phyloP scores from a whole-genome alignment of 2,113 vertebrate species.

The Poeciliopsis retropinna region DNA sequence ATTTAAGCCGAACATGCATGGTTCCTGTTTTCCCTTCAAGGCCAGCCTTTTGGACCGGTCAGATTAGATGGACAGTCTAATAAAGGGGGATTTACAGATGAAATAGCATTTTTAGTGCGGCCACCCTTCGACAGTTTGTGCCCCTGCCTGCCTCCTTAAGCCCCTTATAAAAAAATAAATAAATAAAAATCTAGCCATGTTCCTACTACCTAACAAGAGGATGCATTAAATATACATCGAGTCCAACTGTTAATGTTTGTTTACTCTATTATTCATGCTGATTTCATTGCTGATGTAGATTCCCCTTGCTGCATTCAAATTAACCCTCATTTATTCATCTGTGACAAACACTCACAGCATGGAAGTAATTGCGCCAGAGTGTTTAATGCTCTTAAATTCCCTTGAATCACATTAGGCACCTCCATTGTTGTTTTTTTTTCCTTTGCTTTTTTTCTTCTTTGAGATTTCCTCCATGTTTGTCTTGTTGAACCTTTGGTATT shows the following conservation, averaged over 20 bases:
- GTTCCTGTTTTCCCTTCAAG: too few species aligned
- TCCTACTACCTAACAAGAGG: conserved; percentile 15
- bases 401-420: conserved; percentile 55
- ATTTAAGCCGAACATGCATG: too few species aligned
- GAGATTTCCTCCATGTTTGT: not conserved
- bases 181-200: too few species aligned
- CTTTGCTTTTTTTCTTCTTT: not conserved
- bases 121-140: too few species aligned
- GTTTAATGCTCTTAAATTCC: conserved; percentile 65
- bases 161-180: too few species aligned
- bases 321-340: conserved; percentile 61
- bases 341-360: conserved; percentile 47
- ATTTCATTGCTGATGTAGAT: conserved; percentile 56
- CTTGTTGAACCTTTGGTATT: not conserved
- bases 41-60: too few species aligned
- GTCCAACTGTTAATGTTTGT: conserved; percentile 30
- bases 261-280: conserved; percentile 58
- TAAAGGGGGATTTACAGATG: too few species aligned
- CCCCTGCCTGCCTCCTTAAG: too few species aligned
- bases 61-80: too few species aligned
- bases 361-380: conserved; percentile 58
- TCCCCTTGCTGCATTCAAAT: conserved; percentile 52
- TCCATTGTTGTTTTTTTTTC: conserved; percentile 3
- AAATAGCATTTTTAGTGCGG: too few species aligned
- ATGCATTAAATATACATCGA: conserved; percentile 13